Percentiles rank a stretch among this genome's conserved stretches.
Conservation (phyloP, 2,888 invertebrate genomes). For the Philopedon plagiatum region DNA sequence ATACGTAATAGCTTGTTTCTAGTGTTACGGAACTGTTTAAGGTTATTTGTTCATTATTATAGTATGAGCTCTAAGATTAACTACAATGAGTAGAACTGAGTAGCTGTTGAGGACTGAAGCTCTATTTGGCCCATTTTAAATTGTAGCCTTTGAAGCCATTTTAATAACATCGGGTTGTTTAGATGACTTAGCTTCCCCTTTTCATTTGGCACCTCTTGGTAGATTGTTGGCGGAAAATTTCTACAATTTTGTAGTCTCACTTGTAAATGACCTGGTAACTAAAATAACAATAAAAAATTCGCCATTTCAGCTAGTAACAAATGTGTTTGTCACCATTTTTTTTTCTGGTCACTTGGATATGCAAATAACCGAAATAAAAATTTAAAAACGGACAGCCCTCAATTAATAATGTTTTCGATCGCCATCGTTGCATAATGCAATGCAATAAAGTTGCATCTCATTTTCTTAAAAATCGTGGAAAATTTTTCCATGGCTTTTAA, state of each 20-base stretch:
- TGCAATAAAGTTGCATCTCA: too few relatives aligned
- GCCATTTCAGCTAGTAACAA: conserved; percentile 16
- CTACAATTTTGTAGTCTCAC: conserved; percentile 90
- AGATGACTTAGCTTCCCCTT: conserved; percentile 66
- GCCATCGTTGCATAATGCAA: too few relatives aligned
- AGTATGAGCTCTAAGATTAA: conserved; percentile 24
- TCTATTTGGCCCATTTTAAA: conserved; percentile 99
- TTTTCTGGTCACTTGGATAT: too few relatives aligned
- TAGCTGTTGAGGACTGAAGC: conserved; percentile 91
- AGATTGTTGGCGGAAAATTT: conserved; percentile 80
- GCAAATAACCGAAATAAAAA: too few relatives aligned
- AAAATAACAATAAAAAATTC: conserved; percentile 53
- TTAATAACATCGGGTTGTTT: conserved; percentile 74
- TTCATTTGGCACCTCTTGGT: conserved; percentile 68
- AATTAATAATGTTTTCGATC: too few relatives aligned
- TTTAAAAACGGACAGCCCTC: too few relatives aligned
- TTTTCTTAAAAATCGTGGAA: too few relatives aligned
- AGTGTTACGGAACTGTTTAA: conserved; percentile 23
- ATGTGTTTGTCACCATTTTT: too few relatives aligned
- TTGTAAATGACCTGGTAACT: conserved; percentile 92
- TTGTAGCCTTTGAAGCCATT: conserved; percentile 93
- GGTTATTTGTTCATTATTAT: conserved; percentile 14
- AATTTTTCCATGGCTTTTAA: too few relatives aligned
- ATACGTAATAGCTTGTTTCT: conserved; percentile 28
- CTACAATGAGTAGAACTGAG: conserved; percentile 87